Percentiles rank a stretch among this genome's conserved stretches.
These are phyloP conservation scores for Drosophila neocordata DNA, from an alignment of 1,140 invertebrate genomes.

Conservation along the genomic window DNA sequence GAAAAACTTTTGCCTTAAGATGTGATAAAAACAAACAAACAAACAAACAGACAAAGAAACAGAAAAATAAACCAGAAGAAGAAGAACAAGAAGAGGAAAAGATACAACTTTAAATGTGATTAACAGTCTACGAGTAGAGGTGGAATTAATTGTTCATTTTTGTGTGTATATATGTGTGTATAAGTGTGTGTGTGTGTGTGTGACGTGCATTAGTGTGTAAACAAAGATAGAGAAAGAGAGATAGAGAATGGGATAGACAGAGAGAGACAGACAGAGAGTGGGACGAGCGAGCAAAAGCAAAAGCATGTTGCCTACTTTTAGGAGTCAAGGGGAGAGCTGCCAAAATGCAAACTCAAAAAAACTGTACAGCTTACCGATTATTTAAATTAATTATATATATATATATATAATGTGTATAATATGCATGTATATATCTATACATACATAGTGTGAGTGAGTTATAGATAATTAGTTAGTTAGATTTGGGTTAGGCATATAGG, in stretches of 20 bases:
- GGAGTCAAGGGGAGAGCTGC: background rate
- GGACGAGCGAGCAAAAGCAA: slow-evolving; percentile 10
- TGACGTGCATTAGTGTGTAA: background rate
- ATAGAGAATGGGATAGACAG: background rate
- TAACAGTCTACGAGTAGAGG: slow-evolving; percentile 5
- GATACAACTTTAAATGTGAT: slow-evolving; percentile 5
- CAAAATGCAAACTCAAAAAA: slow-evolving; percentile 12
- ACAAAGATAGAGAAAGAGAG: background rate
- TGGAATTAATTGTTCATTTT: background rate
- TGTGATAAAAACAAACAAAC: background rate
- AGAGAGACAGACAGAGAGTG: background rate
- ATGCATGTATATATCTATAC: too few species aligned
- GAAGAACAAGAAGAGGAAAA: background rate
- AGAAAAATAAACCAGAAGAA: too few species aligned
- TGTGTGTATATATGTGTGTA: background rate
- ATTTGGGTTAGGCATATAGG: too few species aligned
- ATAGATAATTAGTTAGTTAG: slow-evolving; percentile 15
- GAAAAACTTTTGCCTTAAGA: background rate
- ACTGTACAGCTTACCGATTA: slow-evolving; percentile 38
- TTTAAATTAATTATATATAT: slow-evolving; percentile 17
- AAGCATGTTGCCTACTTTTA: slow-evolving; percentile 1
- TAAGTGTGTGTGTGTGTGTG: background rate
- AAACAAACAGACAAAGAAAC: background rate
- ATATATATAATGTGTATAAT: background rate
- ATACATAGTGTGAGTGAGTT: slow-evolving; percentile 28